phyloP scores from a whole-genome alignment of 2,888 invertebrate genomes.

The Watsonalla binaria region DNA sequence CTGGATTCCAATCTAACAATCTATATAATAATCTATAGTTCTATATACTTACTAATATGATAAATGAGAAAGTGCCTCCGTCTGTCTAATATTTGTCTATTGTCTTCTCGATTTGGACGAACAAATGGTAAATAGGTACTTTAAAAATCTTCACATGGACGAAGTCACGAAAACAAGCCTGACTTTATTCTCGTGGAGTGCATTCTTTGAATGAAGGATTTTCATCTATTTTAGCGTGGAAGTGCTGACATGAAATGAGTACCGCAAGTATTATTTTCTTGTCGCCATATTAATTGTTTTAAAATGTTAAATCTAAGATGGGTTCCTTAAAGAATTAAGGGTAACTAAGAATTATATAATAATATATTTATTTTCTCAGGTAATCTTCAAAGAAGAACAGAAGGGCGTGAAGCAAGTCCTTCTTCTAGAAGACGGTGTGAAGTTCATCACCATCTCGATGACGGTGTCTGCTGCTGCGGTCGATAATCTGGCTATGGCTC shows the following conservation, averaged over 20 bases:
- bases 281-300: too few relatives aligned
- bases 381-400: constrained; percentile 90
- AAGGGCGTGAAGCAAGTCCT: constrained; percentile 87
- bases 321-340: too few relatives aligned
- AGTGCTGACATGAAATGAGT: too few relatives aligned
- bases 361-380: constrained; percentile 57
- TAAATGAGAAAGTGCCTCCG: too few relatives aligned
- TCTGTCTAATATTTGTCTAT: too few relatives aligned
- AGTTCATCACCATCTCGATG: constrained; percentile 87
- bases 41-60: too few relatives aligned
- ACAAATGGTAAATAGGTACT: not conserved
- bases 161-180: not conserved
- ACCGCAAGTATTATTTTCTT: too few relatives aligned
- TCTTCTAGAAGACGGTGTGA: constrained; percentile 85
- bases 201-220: not conserved
- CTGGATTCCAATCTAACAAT: too few relatives aligned
- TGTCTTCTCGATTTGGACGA: not conserved
- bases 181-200: not conserved
- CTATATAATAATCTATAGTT: too few relatives aligned
- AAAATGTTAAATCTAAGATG: too few relatives aligned
- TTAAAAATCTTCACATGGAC: not conserved
- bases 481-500: constrained; percentile 83
- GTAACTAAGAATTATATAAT: too few relatives aligned
- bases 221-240: not conserved
- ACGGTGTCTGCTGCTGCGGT: constrained; percentile 75